phyloP scores from a whole-genome alignment of 2,797 vertebrate genomes.

The Myotis planiceps region DNA sequence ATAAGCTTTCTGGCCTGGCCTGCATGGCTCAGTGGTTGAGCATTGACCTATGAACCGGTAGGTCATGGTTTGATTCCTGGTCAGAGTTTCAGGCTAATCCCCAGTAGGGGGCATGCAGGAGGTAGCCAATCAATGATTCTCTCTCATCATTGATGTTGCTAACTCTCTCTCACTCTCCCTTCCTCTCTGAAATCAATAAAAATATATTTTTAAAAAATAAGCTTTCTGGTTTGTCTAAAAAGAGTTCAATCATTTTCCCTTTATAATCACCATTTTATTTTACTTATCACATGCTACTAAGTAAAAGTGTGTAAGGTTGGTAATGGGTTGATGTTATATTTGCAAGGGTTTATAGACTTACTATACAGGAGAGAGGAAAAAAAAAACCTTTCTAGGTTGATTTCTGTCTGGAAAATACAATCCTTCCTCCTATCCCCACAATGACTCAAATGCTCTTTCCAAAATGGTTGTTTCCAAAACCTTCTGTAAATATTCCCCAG shows the following conservation, averaged over 20 bases:
- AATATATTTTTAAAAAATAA: neutral
- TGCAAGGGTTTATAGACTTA: neutral
- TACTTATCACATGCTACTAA: neutral
- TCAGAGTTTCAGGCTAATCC: too few relatives aligned
- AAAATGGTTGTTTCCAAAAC: neutral
- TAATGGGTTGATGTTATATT: neutral
- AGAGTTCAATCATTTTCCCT: neutral
- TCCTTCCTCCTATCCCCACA: neutral
- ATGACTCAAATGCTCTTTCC: neutral
- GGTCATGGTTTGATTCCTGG: too few relatives aligned
- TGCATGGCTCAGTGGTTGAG: too few relatives aligned
- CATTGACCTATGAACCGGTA: too few relatives aligned
- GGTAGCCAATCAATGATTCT: too few relatives aligned
- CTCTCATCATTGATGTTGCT: too few relatives aligned
- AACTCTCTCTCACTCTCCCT: too few relatives aligned
- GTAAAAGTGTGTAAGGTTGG: neutral
- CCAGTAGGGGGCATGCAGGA: too few relatives aligned
- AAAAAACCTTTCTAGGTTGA: neutral
- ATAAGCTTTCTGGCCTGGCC: neutral
- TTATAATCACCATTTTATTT: neutral
- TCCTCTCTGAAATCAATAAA: too few relatives aligned
- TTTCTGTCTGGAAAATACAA: neutral
- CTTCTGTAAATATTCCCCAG: neutral
- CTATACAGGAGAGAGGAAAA: neutral
- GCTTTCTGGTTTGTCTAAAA: neutral